Base-by-base conservation (phyloP, 1,140 invertebrate genomes). In the Ptiloglossa arizonensis region DNA sequence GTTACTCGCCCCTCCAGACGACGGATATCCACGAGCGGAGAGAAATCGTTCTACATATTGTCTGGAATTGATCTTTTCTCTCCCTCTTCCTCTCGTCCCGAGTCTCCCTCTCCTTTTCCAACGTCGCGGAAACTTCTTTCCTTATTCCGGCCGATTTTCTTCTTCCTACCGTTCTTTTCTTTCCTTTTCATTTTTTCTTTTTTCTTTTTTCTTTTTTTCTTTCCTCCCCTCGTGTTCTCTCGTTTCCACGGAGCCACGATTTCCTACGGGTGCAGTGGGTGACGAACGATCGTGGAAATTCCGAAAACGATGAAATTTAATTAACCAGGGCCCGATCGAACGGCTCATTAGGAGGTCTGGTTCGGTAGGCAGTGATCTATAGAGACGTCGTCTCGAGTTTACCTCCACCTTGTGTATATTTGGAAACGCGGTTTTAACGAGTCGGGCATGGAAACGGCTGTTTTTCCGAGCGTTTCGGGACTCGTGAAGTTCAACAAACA, bases 31-130 rank as follows among this genome's bases (percentile, higher is more conserved):
- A 80, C 64, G 71, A 75, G 66, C 67, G 74, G 79, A 89, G 88
- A 90, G 73, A 89, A 89, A 89, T 90, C 79, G 88, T 71, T 89
- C 84, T 86, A 81, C 88, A 89, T 89, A 89, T 89, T 89, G 87
- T 77, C 52, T 81, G 85, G 82, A 90, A 90, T 86, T 89, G 89
- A 89, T 87, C 89, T 80, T 80, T 63, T 52, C 41, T 77, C 35
- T 80, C 66, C 56, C 41, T 77, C 35, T 77, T 59, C 27, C 71
- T 9, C 41, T 41, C 41, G 8, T 0, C 9, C 11, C 41, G 41
- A 41, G 41, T 2, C 41, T 41, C n/a, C n/a, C n/a, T 41, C 13
- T 0, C 11, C 13, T 11, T 41, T 41, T 41, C 41, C 41, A 6
- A 6, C 24, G 22, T 48, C 32, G 46, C n/a, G 63, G 38, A 68